Conservation (phyloP, 1,140 invertebrate genomes). For the Grapholita molesta region DNA sequence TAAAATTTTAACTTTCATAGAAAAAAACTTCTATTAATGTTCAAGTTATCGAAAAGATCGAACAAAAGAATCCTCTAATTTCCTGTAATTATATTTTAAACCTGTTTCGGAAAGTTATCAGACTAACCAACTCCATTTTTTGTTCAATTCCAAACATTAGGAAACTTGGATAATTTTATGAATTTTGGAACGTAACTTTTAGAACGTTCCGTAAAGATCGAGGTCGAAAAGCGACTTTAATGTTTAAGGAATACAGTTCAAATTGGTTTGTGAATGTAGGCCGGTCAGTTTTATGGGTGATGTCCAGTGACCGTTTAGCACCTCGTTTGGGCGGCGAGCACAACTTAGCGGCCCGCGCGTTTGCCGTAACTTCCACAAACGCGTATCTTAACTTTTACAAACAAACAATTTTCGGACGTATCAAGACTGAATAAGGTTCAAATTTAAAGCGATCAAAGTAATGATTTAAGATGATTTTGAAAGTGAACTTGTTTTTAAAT, state of each 20-base stretch:
- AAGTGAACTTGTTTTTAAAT: constrained; percentile 8
- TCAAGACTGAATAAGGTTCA: not conserved
- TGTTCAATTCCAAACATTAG: not conserved
- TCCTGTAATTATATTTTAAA: not conserved
- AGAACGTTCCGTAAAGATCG: not conserved
- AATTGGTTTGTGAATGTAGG: not conserved
- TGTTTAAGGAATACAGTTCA: not conserved
- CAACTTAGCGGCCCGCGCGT: not conserved
- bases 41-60: too few species aligned
- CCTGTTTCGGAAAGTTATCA: not conserved
- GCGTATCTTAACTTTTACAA: not conserved
- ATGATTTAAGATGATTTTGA: not conserved
- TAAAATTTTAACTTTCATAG: too few species aligned
- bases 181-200: not conserved
- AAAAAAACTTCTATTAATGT: too few species aligned
- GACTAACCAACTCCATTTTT: not conserved
- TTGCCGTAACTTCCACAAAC: not conserved
- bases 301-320: not conserved
- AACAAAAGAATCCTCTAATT: not conserved
- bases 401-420: not conserved
- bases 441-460: not conserved
- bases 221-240: not conserved
- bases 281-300: not conserved
- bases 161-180: not conserved
- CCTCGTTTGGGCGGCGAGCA: not conserved